Conservation (phyloP, 2,888 invertebrate species). For the Agrotis segetum region DNA sequence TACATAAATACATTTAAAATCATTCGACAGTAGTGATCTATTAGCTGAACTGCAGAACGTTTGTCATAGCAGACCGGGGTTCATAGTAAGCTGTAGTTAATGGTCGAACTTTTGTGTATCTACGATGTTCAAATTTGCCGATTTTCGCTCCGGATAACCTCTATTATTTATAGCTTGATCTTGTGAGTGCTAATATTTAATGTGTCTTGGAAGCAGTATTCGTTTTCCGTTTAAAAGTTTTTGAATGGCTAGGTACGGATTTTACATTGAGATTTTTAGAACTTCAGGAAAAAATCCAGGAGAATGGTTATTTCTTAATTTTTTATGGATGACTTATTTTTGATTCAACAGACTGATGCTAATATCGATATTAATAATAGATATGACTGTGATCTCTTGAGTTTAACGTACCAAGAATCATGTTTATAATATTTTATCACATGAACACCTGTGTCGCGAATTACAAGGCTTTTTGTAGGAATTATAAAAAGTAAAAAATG, state of each 20-base stretch:
- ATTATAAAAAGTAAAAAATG: too few species aligned
- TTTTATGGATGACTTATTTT: not conserved
- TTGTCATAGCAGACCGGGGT: constrained; percentile 67
- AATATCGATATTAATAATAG: too few species aligned
- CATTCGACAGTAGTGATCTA: constrained; percentile 74
- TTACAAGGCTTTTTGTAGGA: too few species aligned
- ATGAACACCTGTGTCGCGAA: too few species aligned
- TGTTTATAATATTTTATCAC: too few species aligned
- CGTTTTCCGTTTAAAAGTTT: constrained; percentile 47
- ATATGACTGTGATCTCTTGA: too few species aligned
- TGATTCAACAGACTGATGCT: not conserved
- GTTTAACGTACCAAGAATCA: too few species aligned
- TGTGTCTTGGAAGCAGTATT: constrained; percentile 52
- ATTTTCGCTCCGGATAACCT: constrained; percentile 67
- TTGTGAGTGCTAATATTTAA: constrained; percentile 64
- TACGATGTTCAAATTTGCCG: constrained; percentile 74
- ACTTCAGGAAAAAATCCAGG: not conserved
- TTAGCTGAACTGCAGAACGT: constrained; percentile 62
- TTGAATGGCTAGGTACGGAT: not conserved
- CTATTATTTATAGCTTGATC: constrained; percentile 65
- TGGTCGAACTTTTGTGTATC: constrained; percentile 76
- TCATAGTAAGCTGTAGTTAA: constrained; percentile 69
- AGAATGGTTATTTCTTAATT: not conserved
- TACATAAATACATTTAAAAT: constrained; percentile 73
- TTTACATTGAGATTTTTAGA: constrained; percentile 18